Evolutionary conservation across 1,140 invertebrate species (phyloP).

Genomic region (Aphis gossypii): DNA sequence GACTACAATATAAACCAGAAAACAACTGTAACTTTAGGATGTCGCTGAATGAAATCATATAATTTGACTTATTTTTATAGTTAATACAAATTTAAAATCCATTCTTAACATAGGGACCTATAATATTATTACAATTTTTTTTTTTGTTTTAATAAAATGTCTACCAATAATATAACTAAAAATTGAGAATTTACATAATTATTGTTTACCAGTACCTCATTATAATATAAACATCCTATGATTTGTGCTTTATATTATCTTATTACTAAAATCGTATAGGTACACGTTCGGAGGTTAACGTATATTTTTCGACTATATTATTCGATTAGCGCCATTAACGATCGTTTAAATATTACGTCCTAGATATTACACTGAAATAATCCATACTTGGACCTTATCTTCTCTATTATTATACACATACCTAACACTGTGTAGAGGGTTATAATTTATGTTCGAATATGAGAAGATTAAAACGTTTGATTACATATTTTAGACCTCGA

Average conservation of each 20-base stretch:
- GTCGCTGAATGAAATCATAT: too few species aligned
- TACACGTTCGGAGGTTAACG: neutral
- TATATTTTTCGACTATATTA: neutral
- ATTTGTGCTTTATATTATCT: neutral
- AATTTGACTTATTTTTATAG: too few species aligned
- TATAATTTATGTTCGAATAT: neutral
- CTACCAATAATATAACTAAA: neutral
- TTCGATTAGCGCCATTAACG: neutral
- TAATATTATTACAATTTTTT: too few species aligned
- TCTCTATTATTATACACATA: neutral
- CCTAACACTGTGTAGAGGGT: neutral
- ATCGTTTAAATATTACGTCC: neutral
- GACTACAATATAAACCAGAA: too few species aligned
- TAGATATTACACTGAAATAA: neutral
- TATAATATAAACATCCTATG: neutral
- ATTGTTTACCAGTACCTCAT: neutral
- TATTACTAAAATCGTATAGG: neutral
- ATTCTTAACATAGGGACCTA: too few species aligned
- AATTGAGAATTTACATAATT: neutral
- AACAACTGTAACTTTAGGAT: too few species aligned
- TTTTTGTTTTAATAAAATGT: too few species aligned
- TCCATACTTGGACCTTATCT: neutral
- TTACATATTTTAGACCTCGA: neutral
- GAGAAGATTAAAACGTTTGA: neutral
- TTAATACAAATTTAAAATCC: too few species aligned